Conservation (phyloP, 2,797 vertebrate species). For the Xiphophorus birchmanni region DNA sequence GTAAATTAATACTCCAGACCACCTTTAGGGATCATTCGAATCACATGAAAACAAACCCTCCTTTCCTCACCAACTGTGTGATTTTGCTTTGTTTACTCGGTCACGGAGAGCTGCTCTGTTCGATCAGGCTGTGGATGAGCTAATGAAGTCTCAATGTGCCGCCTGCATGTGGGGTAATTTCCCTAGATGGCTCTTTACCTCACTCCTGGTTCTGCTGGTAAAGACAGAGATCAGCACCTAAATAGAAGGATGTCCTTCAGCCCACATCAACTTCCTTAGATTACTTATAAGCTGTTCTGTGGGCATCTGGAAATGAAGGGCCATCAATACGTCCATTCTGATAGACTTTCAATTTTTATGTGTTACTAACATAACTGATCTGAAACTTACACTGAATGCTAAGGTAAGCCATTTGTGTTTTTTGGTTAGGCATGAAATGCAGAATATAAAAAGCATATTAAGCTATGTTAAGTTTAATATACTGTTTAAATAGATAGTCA, state of each 20-base stretch:
- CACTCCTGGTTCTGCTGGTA: conserved; percentile 48
- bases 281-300: conserved; percentile 5
- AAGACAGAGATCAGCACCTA: conserved; percentile 65
- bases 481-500: neutral
- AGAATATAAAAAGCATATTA: neutral
- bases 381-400: conserved; percentile 10
- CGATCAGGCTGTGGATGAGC: conserved; percentile 66
- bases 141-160: conserved; percentile 74
- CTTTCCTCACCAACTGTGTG: conserved; percentile 48
- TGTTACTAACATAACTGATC: conserved; percentile 1
- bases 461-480: neutral
- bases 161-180: conserved; percentile 77
- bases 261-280: conserved; percentile 20
- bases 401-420: neutral
- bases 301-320: neutral
- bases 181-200: conserved; percentile 66
- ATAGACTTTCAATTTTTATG: neutral
- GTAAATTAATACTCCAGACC: conserved; percentile 25
- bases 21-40: conserved; percentile 36
- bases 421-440: neutral
- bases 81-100: conserved; percentile 69
- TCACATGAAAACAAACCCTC: conserved; percentile 35
- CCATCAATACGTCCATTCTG: conserved; percentile 7
- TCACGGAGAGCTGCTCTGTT: conserved; percentile 58
- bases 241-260: conserved; percentile 34